Conservation (phyloP, 2,797 vertebrate species). For the Huso huso region DNA sequence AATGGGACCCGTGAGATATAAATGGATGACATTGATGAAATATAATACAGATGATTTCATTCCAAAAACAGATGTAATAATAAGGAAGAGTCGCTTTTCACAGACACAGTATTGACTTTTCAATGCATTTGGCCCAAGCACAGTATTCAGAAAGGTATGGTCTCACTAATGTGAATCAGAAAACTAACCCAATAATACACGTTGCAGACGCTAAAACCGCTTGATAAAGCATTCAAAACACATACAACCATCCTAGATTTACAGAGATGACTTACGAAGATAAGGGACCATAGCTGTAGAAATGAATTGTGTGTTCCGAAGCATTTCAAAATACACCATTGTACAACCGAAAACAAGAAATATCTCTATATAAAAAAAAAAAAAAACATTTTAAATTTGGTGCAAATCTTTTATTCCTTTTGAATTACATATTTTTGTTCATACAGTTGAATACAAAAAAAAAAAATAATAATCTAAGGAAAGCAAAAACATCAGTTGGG, state of each 20-base stretch:
- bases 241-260: too few species aligned
- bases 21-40: conserved; percentile 6
- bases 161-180: not conserved
- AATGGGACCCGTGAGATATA: conserved; percentile 15
- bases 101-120: not conserved
- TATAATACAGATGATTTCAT: conserved; percentile 8
- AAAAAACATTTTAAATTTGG: conserved; percentile 49
- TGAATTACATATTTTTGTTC: conserved; percentile 71
- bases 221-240: not conserved
- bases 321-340: not conserved
- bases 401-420: conserved; percentile 73
- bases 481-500: conserved; percentile 29
- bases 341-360: not conserved
- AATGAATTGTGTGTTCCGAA: too few species aligned
- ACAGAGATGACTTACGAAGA: too few species aligned
- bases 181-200: not conserved
- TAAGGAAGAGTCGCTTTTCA: not conserved
- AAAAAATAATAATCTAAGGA: conserved; percentile 44
- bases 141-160: not conserved
- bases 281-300: too few species aligned
- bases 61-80: not conserved
- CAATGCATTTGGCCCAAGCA: not conserved
- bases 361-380: not conserved
- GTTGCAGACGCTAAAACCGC: not conserved
- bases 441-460: conserved; percentile 77